phyloP scores from a whole-genome alignment of 2,113 vertebrate species.

The Elachura formosa region DNA sequence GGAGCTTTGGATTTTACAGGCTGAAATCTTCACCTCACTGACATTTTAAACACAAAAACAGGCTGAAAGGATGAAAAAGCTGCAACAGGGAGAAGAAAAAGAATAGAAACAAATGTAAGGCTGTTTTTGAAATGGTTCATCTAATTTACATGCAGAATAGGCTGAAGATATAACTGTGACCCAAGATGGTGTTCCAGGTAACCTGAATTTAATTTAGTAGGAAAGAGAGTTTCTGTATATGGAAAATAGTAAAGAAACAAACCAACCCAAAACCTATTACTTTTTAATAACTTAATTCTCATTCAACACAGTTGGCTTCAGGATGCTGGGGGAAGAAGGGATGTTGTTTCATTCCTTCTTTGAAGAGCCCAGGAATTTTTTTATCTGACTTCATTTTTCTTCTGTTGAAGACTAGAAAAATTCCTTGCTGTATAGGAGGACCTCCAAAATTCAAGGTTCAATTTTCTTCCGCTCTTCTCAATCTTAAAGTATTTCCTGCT shows the following conservation, averaged over 20 bases:
- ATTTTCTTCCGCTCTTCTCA: not conserved
- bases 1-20: not conserved
- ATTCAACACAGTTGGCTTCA: not conserved
- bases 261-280: not conserved
- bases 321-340: fast-evolving
- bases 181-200: not conserved
- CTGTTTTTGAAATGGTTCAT: not conserved
- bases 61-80: not conserved
- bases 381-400: not conserved
- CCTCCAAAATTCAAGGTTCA: not conserved
- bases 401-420: not conserved
- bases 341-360: not conserved
- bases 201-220: not conserved
- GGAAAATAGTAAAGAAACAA: fast-evolving
- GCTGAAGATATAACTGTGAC: not conserved
- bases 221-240: not conserved
- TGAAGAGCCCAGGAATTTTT: not conserved
- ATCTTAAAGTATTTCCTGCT: not conserved
- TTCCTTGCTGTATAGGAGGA: not conserved
- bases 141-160: not conserved
- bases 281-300: not conserved
- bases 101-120: not conserved
- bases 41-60: not conserved
- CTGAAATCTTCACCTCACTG: not conserved
- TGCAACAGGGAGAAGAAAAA: not conserved